Conservation (phyloP, 1,140 invertebrate species). For the Arion vulgaris region DNA sequence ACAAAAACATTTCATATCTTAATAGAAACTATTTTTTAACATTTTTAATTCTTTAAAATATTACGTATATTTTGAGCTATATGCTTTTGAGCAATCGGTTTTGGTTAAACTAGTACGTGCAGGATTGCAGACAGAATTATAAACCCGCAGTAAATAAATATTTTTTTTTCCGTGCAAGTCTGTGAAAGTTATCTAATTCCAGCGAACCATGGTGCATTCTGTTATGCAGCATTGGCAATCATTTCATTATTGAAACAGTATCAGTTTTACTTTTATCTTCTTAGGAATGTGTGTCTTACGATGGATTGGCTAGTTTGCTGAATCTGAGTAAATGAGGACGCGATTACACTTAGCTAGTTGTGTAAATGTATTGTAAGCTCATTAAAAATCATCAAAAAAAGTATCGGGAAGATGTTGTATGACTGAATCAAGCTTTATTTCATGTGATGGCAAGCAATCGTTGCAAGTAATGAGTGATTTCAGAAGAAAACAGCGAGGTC, state of each 20-base stretch:
- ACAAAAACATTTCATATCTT: too few relatives aligned
- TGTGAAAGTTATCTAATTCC: background rate
- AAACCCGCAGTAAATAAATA: constrained; percentile 14
- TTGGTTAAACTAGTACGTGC: background rate
- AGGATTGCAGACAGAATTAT: background rate
- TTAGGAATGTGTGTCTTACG: background rate
- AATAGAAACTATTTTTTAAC: too few relatives aligned
- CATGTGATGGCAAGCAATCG: too few relatives aligned
- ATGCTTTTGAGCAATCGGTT: background rate
- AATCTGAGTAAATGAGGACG: background rate
- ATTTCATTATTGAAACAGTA: background rate
- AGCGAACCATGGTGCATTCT: background rate
- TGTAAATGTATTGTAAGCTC: too few relatives aligned
- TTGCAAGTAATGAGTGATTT: constrained; percentile 25
- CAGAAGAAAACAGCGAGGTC: constrained; percentile 12
- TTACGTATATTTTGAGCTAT: too few relatives aligned
- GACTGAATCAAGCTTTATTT: background rate
- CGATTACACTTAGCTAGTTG: too few relatives aligned
- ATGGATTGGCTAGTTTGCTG: background rate
- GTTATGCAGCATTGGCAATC: background rate
- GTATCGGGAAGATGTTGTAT: too few relatives aligned
- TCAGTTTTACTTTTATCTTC: too few relatives aligned
- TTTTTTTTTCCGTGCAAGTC: background rate
- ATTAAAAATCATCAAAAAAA: too few relatives aligned
- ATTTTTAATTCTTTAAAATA: too few relatives aligned